Conservation (phyloP, 1,140 invertebrate genomes). For the Psilanteris sp. region DNA sequence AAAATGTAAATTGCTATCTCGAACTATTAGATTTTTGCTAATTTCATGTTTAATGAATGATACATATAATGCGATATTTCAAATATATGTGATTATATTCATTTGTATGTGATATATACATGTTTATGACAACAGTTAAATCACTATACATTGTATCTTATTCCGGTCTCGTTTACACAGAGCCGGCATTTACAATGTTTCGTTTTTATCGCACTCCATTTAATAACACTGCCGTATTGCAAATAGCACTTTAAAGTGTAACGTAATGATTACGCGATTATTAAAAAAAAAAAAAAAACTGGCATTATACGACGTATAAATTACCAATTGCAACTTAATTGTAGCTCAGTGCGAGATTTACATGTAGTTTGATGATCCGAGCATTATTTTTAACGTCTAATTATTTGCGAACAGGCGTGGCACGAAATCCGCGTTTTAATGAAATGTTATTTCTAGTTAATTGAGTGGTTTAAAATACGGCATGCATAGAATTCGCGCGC, state of each 20-base stretch:
- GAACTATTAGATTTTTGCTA: too few relatives aligned
- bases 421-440: conserved; percentile 6
- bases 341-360: conserved; percentile 9
- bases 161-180: too few relatives aligned
- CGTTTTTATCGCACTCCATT: neutral
- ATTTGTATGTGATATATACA: too few relatives aligned
- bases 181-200: neutral
- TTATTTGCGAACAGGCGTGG: conserved; percentile 8
- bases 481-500: neutral
- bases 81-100: too few relatives aligned
- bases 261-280: conserved; percentile 2
- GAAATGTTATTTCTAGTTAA: conserved; percentile 22
- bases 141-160: too few relatives aligned
- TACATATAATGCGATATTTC: too few relatives aligned
- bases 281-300: conserved; percentile 10
- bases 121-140: too few relatives aligned
- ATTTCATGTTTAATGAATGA: too few relatives aligned
- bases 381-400: conserved; percentile 34
- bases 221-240: neutral
- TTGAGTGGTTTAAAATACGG: neutral
- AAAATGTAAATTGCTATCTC: too few relatives aligned
- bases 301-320: conserved; percentile 5
- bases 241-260: conserved; percentile 5
- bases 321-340: conserved; percentile 17
- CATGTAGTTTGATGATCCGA: conserved; percentile 10